Evolutionary conservation across 2,888 invertebrate genomes (phyloP).

Genomic region (Boloria euphrosyne): DNA sequence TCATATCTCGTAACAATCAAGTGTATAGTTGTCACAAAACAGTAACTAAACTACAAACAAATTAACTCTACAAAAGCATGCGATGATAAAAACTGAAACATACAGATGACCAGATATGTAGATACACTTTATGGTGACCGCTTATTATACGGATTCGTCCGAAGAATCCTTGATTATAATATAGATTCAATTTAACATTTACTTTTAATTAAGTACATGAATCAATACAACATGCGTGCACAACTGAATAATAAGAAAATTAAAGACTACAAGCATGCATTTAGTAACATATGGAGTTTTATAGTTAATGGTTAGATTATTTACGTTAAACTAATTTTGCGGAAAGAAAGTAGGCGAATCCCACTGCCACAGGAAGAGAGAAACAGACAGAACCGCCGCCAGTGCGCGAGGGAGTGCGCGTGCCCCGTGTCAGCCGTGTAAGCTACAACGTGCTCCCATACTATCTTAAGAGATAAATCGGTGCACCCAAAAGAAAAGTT

Average conservation of each 20-base stretch:
- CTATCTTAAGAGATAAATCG: constrained; percentile 61
- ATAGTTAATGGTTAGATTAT: constrained; percentile 20
- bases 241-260: constrained; percentile 43
- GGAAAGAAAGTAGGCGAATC: constrained; percentile 73
- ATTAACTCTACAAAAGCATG: constrained; percentile 34
- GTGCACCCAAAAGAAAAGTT: constrained; percentile 68
- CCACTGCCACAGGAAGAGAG: constrained; percentile 83
- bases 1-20: constrained; percentile 31
- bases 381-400: constrained; percentile 82
- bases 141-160: constrained; percentile 20
- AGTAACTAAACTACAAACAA: constrained; percentile 30
- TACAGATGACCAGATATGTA: constrained; percentile 9
- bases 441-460: constrained; percentile 73
- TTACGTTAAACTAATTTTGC: constrained; percentile 48
- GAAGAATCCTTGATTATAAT: constrained; percentile 20
- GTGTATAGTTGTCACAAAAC: constrained; percentile 33
- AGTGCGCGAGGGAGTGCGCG: constrained; percentile 76
- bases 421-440: constrained; percentile 76
- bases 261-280: constrained; percentile 42
- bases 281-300: constrained; percentile 25
- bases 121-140: background rate
- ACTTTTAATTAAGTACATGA: constrained; percentile 11
- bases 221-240: constrained; percentile 44
- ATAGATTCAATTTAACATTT: constrained; percentile 13
- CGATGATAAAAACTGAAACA: constrained; percentile 32